Evolutionary conservation across 2,113 vertebrate species (phyloP).

Genomic region (Baryphthengus martii): DNA sequence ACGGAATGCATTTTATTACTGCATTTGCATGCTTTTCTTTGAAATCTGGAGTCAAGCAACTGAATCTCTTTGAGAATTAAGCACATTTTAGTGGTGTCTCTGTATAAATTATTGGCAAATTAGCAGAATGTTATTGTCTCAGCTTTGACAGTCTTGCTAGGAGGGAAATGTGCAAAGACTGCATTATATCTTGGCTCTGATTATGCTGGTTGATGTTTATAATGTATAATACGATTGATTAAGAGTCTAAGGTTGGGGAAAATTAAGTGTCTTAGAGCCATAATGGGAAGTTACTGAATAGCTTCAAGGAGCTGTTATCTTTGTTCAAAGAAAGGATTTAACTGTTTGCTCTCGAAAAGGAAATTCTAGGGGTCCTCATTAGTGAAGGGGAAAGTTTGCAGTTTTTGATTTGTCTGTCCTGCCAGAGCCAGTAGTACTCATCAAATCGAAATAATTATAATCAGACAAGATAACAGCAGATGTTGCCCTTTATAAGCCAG

Average conservation of each 20-base stretch:
- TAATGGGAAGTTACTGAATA: not conserved
- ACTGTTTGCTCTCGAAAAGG: not conserved
- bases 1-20: slow-evolving; percentile 57
- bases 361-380: not conserved
- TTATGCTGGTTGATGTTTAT: not conserved
- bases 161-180: not conserved
- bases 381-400: not conserved
- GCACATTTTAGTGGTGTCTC: slow-evolving; percentile 38
- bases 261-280: not conserved
- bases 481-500: not conserved
- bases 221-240: not conserved
- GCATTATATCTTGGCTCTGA: not conserved
- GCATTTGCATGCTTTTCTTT: slow-evolving; percentile 44
- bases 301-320: not conserved
- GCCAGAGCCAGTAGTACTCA: not conserved
- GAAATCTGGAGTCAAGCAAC: slow-evolving; percentile 53
- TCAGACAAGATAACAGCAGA: not conserved
- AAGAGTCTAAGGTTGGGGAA: not conserved
- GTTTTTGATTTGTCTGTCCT: not conserved
- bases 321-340: not conserved
- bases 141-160: not conserved
- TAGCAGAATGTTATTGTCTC: not conserved
- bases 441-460: not conserved
- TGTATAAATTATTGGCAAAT: slow-evolving; percentile 50
- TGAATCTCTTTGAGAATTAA: slow-evolving; percentile 64